A percentile compares a stretch with the other conserved stretches of the same genome.
Conservation (phyloP, 2,113 vertebrate species). For the Myocastor coypus region DNA sequence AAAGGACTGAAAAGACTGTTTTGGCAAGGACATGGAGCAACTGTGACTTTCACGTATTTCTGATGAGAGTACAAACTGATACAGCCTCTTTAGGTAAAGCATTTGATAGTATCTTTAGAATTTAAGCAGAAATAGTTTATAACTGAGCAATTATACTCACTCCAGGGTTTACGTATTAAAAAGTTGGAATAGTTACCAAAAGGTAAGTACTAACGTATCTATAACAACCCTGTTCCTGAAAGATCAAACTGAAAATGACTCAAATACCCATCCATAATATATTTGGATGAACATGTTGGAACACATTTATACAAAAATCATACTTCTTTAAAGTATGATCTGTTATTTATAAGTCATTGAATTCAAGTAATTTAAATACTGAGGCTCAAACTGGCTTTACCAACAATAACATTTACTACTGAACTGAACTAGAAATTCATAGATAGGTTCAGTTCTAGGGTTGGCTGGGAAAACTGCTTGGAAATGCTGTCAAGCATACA, state of each 20-base stretch:
- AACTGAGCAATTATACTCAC: slow-evolving; percentile 26
- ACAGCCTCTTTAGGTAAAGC: neutral
- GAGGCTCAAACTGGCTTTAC: slow-evolving; percentile 1
- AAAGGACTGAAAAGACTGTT: neutral
- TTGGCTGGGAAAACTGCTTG: neutral
- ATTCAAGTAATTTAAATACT: neutral
- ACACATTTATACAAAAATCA: slow-evolving; percentile 39
- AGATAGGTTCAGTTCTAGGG: neutral
- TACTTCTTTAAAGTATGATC: neutral
- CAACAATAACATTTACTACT: neutral
- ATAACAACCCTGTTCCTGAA: neutral
- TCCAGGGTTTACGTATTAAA: neutral
- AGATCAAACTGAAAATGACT: slow-evolving; percentile 8
- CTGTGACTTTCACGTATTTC: neutral
- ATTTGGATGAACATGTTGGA: neutral
- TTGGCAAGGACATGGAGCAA: neutral
- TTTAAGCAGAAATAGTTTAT: neutral
- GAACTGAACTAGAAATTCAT: neutral
- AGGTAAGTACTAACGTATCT: neutral
- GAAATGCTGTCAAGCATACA: neutral
- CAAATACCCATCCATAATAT: neutral
- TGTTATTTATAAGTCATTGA: neutral
- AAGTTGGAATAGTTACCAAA: neutral
- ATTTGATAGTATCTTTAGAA: neutral
- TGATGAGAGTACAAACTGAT: neutral